These are phyloP conservation scores for Sturnira hondurensis DNA, from an alignment of 2,113 vertebrate species.

Conservation along the genomic window DNA sequence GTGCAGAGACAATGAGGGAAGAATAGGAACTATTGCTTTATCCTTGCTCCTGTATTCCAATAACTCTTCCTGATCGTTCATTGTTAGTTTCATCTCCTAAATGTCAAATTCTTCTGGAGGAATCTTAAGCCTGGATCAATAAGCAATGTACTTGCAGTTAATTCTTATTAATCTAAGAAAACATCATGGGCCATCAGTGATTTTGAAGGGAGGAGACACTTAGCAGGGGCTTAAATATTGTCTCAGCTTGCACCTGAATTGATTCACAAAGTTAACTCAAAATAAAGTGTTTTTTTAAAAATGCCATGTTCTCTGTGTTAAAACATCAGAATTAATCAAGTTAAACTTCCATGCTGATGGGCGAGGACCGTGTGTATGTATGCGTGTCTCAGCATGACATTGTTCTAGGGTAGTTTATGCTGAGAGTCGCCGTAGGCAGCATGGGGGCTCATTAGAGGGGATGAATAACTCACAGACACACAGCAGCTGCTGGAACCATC, in stretches of 20 bases:
- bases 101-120: not conserved
- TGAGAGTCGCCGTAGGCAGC: not conserved
- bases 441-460: not conserved
- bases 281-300: not conserved
- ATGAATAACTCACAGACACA: not conserved
- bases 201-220: not conserved
- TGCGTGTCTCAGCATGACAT: not conserved
- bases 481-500: not conserved
- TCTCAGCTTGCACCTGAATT: not conserved
- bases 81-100: not conserved
- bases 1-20: not conserved
- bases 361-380: not conserved
- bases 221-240: not conserved
- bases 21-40: not conserved
- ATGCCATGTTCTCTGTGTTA: not conserved
- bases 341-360: not conserved
- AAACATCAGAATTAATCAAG: not conserved
- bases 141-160: not conserved
- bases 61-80: not conserved
- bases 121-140: not conserved
- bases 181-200: not conserved
- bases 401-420: not conserved
- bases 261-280: not conserved
- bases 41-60: too few relatives aligned
- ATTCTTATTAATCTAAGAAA: constrained; percentile 41